Evolutionary conservation across 30 jellyfish, hydroid and myxozoan genomes (phyloP).

Genomic region (Pelagia noctiluca): DNA sequence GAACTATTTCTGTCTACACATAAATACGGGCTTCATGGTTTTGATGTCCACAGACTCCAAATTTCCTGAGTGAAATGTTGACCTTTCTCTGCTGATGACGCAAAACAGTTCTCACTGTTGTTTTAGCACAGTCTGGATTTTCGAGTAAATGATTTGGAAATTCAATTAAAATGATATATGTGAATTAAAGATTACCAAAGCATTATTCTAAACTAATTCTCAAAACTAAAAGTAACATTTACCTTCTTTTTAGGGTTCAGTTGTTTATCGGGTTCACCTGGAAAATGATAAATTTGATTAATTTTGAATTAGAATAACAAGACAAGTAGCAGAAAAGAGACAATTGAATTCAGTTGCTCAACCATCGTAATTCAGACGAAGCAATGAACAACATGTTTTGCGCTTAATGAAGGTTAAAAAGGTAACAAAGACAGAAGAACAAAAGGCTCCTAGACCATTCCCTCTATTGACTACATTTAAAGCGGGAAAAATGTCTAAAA

Average conservation of each 20-base stretch:
- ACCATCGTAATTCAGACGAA: not conserved
- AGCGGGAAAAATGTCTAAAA: too few species aligned
- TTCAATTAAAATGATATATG: not conserved
- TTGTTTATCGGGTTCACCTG: slow-evolving; percentile 92
- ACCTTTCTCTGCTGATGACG: not conserved
- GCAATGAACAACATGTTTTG: not conserved
- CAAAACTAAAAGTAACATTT: not conserved
- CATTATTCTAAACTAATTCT: not conserved
- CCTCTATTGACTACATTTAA: too few species aligned
- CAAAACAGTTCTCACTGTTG: not conserved
- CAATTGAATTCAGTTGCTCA: too few species aligned
- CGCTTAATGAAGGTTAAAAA: not conserved
- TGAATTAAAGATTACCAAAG: too few species aligned
- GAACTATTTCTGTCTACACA: too few species aligned
- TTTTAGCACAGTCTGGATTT: not conserved
- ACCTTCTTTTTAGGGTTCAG: slow-evolving; percentile 94
- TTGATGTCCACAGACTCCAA: too few species aligned
- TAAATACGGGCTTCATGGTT: too few species aligned
- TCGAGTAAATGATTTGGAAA: not conserved
- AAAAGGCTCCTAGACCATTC: not conserved
- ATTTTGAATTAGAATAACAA: too few species aligned
- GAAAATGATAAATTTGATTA: not conserved
- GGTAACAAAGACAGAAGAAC: not conserved
- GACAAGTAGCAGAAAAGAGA: not conserved
- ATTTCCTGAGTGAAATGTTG: not conserved